Evolutionary conservation across 2,797 vertebrate genomes (phyloP).

Genomic region (Diceros bicornis): DNA sequence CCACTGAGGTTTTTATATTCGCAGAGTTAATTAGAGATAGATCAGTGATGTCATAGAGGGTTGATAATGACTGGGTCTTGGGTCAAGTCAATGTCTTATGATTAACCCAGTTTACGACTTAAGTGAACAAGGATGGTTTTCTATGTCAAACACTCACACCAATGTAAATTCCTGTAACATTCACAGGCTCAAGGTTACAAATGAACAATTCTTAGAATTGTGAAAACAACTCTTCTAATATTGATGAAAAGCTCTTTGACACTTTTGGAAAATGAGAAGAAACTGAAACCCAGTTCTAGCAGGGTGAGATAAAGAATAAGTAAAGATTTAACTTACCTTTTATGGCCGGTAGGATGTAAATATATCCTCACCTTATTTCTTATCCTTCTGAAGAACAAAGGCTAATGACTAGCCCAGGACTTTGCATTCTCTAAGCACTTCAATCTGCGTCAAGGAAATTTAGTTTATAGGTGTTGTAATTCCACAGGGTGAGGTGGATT

Average conservation of each 20-base stretch:
- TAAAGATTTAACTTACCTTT: slow-evolving; percentile 5
- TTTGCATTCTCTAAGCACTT: neutral
- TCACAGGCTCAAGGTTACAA: neutral
- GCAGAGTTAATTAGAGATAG: neutral
- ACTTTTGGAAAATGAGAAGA: neutral
- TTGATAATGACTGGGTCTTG: neutral
- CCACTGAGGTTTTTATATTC: neutral
- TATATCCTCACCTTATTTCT: neutral
- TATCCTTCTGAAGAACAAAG: neutral
- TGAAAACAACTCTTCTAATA: neutral
- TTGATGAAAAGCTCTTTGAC: neutral
- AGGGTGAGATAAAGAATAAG: neutral
- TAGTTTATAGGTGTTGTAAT: neutral
- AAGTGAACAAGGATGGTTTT: neutral
- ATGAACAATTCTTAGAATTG: neutral
- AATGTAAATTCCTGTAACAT: neutral
- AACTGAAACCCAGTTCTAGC: neutral
- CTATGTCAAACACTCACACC: neutral
- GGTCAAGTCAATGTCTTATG: neutral
- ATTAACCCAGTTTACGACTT: neutral
- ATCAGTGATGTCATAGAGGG: neutral
- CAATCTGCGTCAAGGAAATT: neutral
- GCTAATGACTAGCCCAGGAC: neutral
- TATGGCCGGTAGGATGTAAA: neutral
- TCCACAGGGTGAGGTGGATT: neutral